Conservation (phyloP, 2,888 invertebrate genomes). For the Tiphia femorata region DNA sequence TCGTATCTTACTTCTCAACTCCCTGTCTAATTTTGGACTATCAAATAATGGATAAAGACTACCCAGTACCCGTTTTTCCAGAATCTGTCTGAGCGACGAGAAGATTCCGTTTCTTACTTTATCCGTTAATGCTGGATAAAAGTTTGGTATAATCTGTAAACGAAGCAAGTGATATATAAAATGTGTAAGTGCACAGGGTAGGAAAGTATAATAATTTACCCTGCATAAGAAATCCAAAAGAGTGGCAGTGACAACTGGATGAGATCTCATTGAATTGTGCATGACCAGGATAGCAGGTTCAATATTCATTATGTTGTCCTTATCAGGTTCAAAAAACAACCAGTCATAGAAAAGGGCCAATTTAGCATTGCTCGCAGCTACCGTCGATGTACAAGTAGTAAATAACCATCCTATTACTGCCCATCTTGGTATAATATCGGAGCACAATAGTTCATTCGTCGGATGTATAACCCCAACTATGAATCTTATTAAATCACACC, state of each 20-base stretch:
- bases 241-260: slow-evolving; percentile 91
- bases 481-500: slow-evolving; percentile 94
- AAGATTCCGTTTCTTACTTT: slow-evolving; percentile 86
- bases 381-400: slow-evolving; percentile 90
- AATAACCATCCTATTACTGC: slow-evolving; percentile 95
- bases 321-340: slow-evolving; percentile 91
- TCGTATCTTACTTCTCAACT: slow-evolving; percentile 85
- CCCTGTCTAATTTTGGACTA: slow-evolving; percentile 87
- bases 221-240: slow-evolving; percentile 90
- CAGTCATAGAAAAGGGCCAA: slow-evolving; percentile 94
- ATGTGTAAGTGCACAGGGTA: background rate
- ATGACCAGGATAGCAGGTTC: slow-evolving; percentile 94
- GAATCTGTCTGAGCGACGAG: slow-evolving; percentile 85
- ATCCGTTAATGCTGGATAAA: slow-evolving; percentile 83
- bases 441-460: slow-evolving; percentile 90
- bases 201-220: slow-evolving; percentile 65
- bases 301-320: slow-evolving; percentile 96
- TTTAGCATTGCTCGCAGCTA: slow-evolving; percentile 92
- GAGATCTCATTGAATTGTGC: slow-evolving; percentile 93
- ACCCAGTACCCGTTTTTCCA: slow-evolving; percentile 93
- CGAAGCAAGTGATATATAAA: slow-evolving; percentile 18
- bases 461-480: slow-evolving; percentile 96
- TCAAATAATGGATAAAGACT: slow-evolving; percentile 89
- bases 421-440: slow-evolving; percentile 96
- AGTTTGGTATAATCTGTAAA: slow-evolving; percentile 86